Conservation (phyloP, 2,888 invertebrate species). For the Patella ulyssiponensis region DNA sequence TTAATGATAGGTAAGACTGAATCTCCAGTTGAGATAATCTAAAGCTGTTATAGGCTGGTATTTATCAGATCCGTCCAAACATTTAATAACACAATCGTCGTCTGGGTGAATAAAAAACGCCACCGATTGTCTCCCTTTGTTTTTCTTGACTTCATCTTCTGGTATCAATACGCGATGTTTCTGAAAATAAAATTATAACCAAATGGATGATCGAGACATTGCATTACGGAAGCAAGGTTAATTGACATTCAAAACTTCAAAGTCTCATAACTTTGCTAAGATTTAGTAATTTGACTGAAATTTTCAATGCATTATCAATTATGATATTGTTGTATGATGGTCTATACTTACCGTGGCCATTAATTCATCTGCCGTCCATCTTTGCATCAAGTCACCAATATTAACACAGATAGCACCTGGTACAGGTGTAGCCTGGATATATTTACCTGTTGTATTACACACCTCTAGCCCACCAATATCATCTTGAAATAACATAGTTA, state of each 20-base stretch:
- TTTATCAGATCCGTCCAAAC: slow-evolving; percentile 45
- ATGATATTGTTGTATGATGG: not conserved
- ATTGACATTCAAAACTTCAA: no score
- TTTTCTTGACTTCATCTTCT: slow-evolving; percentile 30
- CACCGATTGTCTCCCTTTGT: slow-evolving; percentile 40
- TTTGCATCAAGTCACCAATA: slow-evolving; percentile 82
- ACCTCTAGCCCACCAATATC: slow-evolving; percentile 66
- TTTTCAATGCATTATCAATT: no score
- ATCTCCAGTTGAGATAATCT: slow-evolving; percentile 35
- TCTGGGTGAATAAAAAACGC: slow-evolving; percentile 53
- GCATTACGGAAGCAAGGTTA: no score
- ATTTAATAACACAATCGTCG: slow-evolving; percentile 42
- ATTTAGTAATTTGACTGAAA: no score
- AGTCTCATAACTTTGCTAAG: no score
- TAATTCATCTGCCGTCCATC: slow-evolving; percentile 82
- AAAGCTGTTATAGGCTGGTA: slow-evolving; percentile 42
- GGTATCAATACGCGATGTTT: slow-evolving; percentile 51
- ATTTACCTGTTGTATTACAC: slow-evolving; percentile 79
- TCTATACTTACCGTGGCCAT: slow-evolving; percentile 78
- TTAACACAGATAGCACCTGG: slow-evolving; percentile 84
- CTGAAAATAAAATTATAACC: slow-evolving; percentile 26
- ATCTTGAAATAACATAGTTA: slow-evolving; percentile 52
- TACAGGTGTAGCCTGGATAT: slow-evolving; percentile 83
- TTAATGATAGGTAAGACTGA: slow-evolving; percentile 22
- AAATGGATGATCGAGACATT: no score